Base-by-base conservation (phyloP, 2,797 vertebrate species). In the Semaprochilodus insignis region DNA sequence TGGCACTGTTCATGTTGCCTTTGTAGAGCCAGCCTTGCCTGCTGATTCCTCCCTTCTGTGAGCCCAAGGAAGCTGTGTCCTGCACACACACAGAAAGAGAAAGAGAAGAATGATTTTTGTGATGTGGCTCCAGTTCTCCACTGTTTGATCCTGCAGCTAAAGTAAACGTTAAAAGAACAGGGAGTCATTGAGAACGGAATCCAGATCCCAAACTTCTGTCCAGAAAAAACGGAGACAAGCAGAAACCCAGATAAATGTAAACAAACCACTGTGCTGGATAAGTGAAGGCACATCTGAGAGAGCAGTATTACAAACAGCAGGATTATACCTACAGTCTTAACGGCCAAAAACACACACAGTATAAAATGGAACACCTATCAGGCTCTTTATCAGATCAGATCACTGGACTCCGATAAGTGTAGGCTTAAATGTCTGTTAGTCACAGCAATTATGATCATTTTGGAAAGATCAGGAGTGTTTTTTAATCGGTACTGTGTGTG, bases 1-100 rank as follows among this genome's bases (percentile, higher is more conserved):
- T 99, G 51, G 97, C 97, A 77, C 97, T 99, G 91, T 99, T 99
- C 96, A 99, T 96, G 91, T 99, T 99, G 91, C 98, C 98, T 93
- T 99, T 99, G 90, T 97, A 96, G 19, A 99, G 92, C 98, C 98
- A 99, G 85, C 98, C 97, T 62, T 99, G 98, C 88, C 96, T 99
- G 88, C 97, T 97, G 90, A 99, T 96, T 13, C 98, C 98, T 0
- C 97, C 98, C 89, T 99, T 99, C 93, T 99, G 98, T 85, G 98
- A 99, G 6, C 98, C 97, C 0, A 99, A 93, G 81, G 98, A 99
- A 71, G 98, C 96, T 0, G 98, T 96, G 88, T 99, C 98, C 98
- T 99, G 87, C 15, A 88, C 81, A 86, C 88, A 76, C 83, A 66
- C 84, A n/a, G 74, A 54, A 25, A 74, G 16, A 74, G 34, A 67